Percentiles rank a stretch among this genome's conserved stretches.
phyloP scores from a whole-genome alignment of 2,888 invertebrate genomes.

The Girardia tigrina region DNA sequence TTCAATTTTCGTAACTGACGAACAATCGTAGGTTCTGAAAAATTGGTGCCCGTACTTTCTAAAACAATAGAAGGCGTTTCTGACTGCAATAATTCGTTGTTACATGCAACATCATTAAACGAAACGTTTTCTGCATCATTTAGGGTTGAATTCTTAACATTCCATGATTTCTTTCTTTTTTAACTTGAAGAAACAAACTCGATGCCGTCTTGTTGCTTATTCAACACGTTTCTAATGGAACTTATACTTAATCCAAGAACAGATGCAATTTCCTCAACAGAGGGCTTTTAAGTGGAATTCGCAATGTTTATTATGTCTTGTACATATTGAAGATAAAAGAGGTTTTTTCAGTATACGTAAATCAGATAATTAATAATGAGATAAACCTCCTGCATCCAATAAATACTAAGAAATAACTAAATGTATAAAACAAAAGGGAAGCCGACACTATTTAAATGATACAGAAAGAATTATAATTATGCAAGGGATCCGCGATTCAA shows the following conservation, averaged over 20 bases:
- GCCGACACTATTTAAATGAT: too few species aligned
- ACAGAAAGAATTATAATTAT: too few species aligned
- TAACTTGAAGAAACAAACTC: background rate
- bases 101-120: background rate
- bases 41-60: background rate
- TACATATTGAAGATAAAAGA: too few species aligned
- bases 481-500: too few species aligned
- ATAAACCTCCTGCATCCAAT: too few species aligned
- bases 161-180: background rate
- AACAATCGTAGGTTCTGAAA: background rate
- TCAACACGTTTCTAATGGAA: too few species aligned
- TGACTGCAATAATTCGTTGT: background rate
- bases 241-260: background rate
- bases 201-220: background rate
- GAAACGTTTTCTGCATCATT: background rate
- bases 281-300: too few species aligned
- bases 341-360: too few species aligned
- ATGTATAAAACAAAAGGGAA: too few species aligned
- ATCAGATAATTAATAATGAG: too few species aligned
- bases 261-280: background rate
- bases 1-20: background rate
- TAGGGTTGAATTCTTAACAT: background rate
- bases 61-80: background rate
- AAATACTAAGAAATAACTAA: too few species aligned
- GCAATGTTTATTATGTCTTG: too few species aligned